Conservation (phyloP, 2,113 vertebrate genomes). For the Anolis carolinensis region DNA sequence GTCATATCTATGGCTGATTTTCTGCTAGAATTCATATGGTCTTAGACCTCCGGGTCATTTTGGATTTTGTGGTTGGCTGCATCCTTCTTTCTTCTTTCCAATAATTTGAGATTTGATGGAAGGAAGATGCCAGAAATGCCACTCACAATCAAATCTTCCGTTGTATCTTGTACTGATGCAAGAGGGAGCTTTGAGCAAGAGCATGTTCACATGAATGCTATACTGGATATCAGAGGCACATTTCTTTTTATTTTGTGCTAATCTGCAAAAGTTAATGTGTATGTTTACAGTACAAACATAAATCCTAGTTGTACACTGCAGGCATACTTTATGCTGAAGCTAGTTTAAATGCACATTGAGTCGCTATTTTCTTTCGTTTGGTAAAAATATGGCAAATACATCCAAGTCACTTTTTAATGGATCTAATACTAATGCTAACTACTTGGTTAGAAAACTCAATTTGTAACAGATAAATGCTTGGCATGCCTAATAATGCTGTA, state of each 20-base stretch:
- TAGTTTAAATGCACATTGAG: background rate
- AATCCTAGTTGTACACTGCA: background rate
- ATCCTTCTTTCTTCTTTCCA: conserved; percentile 14
- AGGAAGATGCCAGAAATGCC: background rate
- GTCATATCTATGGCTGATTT: background rate
- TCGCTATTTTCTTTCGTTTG: too few relatives aligned
- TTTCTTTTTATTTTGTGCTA: background rate
- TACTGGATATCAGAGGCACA: background rate
- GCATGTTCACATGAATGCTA: background rate
- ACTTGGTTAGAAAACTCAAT: background rate
- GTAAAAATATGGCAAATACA: too few relatives aligned
- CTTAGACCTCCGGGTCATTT: background rate
- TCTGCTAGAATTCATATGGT: conserved; percentile 22
- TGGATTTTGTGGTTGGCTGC: background rate
- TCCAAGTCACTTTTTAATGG: too few relatives aligned
- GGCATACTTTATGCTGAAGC: background rate
- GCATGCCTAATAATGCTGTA: background rate
- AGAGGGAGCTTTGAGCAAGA: background rate
- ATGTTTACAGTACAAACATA: background rate
- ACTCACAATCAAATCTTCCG: background rate
- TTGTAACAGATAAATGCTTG: too few relatives aligned
- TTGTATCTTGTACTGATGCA: background rate
- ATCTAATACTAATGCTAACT: background rate
- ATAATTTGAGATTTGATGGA: background rate
- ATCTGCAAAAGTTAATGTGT: background rate